These are phyloP conservation scores for Caligus rogercresseyi DNA, from an alignment of 1,140 invertebrate genomes.

Conservation along the genomic window DNA sequence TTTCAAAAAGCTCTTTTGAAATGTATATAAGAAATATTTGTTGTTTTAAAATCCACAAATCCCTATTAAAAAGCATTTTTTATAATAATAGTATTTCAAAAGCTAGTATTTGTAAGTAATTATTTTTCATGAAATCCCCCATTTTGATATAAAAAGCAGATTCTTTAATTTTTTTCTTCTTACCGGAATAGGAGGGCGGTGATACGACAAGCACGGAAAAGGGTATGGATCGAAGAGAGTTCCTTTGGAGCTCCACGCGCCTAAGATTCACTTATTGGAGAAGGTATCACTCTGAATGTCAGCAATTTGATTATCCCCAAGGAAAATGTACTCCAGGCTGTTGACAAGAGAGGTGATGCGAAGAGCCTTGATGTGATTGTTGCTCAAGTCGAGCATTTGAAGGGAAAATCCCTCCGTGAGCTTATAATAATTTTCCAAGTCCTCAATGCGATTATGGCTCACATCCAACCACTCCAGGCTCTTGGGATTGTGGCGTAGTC, in stretches of 20 bases:
- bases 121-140: too few relatives aligned
- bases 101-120: too few relatives aligned
- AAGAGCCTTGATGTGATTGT: constrained; percentile 52
- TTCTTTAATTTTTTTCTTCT: too few relatives aligned
- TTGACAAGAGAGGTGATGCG: constrained; percentile 47
- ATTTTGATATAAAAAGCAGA: too few relatives aligned
- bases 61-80: too few relatives aligned
- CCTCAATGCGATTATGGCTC: constrained; percentile 64
- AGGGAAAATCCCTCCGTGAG: constrained; percentile 47
- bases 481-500: constrained; percentile 66
- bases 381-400: constrained; percentile 59
- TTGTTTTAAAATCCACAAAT: too few relatives aligned
- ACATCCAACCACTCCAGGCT: constrained; percentile 73
- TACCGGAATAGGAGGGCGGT: not conserved
- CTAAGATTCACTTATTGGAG: constrained; percentile 61
- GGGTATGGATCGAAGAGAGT: constrained; percentile 41
- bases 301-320: constrained; percentile 62
- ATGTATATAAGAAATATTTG: too few relatives aligned
- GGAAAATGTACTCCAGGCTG: constrained; percentile 53
- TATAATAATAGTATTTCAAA: too few relatives aligned
- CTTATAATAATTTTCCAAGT: constrained; percentile 63
- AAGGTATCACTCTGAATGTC: constrained; percentile 51
- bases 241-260: constrained; percentile 63
- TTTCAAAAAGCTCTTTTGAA: too few relatives aligned
- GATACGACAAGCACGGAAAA: not conserved